A percentile compares a stretch with the other conserved stretches of the same genome.
These are phyloP conservation scores for Charaxes varanes DNA, from an alignment of 1,140 invertebrate species.

Conservation along the genomic window DNA sequence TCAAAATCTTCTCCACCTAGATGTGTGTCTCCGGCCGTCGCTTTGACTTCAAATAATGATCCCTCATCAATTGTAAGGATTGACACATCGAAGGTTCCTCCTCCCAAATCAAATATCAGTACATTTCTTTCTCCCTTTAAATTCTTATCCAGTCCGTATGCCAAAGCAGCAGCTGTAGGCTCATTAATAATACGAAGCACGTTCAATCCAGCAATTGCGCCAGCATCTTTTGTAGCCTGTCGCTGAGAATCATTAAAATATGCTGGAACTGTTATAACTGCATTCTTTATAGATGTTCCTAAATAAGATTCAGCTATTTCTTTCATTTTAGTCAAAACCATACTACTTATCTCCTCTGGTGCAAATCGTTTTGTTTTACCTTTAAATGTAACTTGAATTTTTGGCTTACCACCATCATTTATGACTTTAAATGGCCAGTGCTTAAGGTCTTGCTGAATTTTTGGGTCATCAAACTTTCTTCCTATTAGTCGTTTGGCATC, in stretches of 20 bases:
- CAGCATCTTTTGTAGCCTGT: conserved; percentile 73
- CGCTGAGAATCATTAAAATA: conserved; percentile 74
- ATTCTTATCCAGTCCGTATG: conserved; percentile 83
- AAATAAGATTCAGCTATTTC: conserved; percentile 81
- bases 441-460: conserved; percentile 84
- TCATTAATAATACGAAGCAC: conserved; percentile 86
- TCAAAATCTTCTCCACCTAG: conserved; percentile 92
- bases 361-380: conserved; percentile 83
- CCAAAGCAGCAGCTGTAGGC: conserved; percentile 85
- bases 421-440: conserved; percentile 85
- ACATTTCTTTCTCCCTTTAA: conserved; percentile 79
- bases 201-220: conserved; percentile 79
- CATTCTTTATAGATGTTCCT: conserved; percentile 79
- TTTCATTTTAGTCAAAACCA: conserved; percentile 76
- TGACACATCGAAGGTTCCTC: conserved; percentile 88
- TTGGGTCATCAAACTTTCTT: conserved; percentile 80
- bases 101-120: conserved; percentile 71
- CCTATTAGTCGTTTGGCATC: conserved; percentile 78
- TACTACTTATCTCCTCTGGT: conserved; percentile 86
- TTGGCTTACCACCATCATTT: conserved; percentile 79
- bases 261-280: conserved; percentile 80
- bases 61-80: conserved; percentile 90
- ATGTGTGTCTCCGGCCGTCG: conserved; percentile 85
- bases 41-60: conserved; percentile 84
- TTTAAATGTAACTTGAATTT: conserved; percentile 83